These are phyloP conservation scores for Bursaphelenchus mucronatus DNA, from an alignment of 1,140 invertebrate genomes.

Conservation along the genomic window DNA sequence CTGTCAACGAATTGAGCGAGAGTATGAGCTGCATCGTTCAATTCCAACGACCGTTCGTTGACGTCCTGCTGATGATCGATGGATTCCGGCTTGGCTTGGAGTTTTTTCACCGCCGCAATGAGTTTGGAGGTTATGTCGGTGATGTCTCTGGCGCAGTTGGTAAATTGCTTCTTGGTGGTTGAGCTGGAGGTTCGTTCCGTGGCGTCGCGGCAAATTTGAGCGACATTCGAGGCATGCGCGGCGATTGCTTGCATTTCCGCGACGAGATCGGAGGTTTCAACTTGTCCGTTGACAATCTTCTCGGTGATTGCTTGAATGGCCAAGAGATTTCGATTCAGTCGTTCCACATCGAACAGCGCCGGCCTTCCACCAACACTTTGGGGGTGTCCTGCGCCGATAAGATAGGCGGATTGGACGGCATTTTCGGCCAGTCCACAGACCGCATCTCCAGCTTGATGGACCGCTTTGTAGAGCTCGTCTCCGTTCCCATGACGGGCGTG, in stretches of 20 bases:
- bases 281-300: slow-evolving; percentile 70
- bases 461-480: slow-evolving; percentile 79
- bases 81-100: slow-evolving; percentile 60
- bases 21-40: slow-evolving; percentile 83
- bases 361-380: slow-evolving; percentile 81
- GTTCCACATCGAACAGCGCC: slow-evolving; percentile 83
- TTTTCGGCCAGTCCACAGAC: slow-evolving; percentile 89
- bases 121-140: slow-evolving; percentile 89
- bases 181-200: slow-evolving; percentile 86
- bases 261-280: slow-evolving; percentile 57
- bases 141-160: slow-evolving; percentile 92
- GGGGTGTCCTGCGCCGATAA: slow-evolving; percentile 85
- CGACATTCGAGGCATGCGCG: slow-evolving; percentile 89
- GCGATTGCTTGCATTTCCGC: slow-evolving; percentile 67
- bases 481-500: slow-evolving; percentile 81
- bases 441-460: slow-evolving; percentile 76
- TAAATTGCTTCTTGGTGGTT: slow-evolving; percentile 89
- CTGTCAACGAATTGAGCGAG: slow-evolving; percentile 86
- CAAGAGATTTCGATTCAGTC: slow-evolving; percentile 79
- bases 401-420: slow-evolving; percentile 84
- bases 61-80: slow-evolving; percentile 70
- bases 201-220: slow-evolving; percentile 85
- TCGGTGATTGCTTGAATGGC: slow-evolving; percentile 83
- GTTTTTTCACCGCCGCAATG: slow-evolving; percentile 89
- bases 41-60: slow-evolving; percentile 74